These are phyloP conservation scores for Coryphaenoides rupestris DNA, from an alignment of 2,113 vertebrate species.

Conservation along the genomic window DNA sequence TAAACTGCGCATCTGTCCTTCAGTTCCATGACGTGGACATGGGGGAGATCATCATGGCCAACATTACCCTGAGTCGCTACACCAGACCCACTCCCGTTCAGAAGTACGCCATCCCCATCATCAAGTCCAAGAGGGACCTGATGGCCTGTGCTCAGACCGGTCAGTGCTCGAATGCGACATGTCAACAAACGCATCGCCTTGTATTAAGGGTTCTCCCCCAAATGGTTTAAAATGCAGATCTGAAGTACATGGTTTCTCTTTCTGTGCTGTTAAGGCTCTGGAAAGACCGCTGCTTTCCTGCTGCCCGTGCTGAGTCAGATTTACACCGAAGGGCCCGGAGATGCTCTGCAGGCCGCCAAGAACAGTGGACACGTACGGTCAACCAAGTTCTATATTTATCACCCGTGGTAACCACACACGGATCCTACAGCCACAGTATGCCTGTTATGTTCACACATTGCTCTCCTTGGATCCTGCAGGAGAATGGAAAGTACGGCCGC, in stretches of 20 bases:
- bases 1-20: background rate
- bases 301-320: conserved; percentile 97
- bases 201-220: background rate
- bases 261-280: conserved; percentile 74
- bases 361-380: conserved; percentile 64
- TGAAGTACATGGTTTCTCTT: background rate
- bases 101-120: conserved; percentile 97
- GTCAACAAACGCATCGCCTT: no score
- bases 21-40: conserved; percentile 97
- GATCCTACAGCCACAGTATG: background rate
- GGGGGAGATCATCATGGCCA: conserved; percentile 98
- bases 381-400: background rate
- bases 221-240: background rate
- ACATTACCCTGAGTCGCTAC: conserved; percentile 90
- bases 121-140: conserved; percentile 94
- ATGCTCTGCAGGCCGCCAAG: conserved; percentile 85
- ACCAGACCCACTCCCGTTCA: conserved; percentile 95
- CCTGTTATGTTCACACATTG: background rate
- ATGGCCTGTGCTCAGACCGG: conserved; percentile 99
- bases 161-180: conserved; percentile 34
- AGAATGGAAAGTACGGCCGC: conserved; percentile 90
- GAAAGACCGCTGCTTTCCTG: conserved; percentile 95
- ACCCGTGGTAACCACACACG: background rate
- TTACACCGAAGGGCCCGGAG: conserved; percentile 91
- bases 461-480: conserved; percentile 64